A percentile compares a stretch with the other conserved stretches of the same genome.
Conservation (phyloP, 2,797 vertebrate species). For the Halcyon chelicuti region DNA sequence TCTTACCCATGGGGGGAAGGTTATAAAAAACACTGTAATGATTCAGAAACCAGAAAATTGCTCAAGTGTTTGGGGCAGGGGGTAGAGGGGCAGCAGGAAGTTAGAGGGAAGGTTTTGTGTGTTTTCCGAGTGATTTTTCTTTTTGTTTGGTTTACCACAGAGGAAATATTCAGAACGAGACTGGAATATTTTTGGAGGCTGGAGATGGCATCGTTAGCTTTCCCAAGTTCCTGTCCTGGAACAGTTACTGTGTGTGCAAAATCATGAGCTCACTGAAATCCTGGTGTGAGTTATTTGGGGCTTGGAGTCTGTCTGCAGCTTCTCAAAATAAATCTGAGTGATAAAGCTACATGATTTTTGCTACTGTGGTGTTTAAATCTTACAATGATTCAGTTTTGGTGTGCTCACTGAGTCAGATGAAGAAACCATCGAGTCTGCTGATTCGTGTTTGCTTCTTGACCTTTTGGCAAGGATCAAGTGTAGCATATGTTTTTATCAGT, state of each 20-base stretch:
- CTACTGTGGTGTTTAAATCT: neutral
- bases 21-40: neutral
- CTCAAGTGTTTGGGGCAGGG: neutral
- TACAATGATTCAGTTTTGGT: neutral
- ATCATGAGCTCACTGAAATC: neutral
- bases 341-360: neutral
- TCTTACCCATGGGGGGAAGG: neutral
- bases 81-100: neutral
- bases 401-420: neutral
- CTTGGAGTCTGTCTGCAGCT: neutral
- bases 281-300: neutral
- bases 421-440: neutral
- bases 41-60: neutral
- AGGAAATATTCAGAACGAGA: neutral
- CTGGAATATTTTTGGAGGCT: neutral
- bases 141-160: neutral
- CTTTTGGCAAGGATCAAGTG: constrained; percentile 51
- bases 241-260: neutral
- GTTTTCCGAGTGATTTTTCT: neutral
- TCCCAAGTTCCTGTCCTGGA: neutral
- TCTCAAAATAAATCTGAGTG: constrained; percentile 1
- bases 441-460: constrained; percentile 48
- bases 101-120: neutral
- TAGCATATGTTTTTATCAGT: constrained; percentile 56
- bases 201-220: neutral